Evolutionary conservation across 2,888 invertebrate species (phyloP), one percentile per base, ranked within the genome.

Genomic region (Acholoe squamosa): DNA sequence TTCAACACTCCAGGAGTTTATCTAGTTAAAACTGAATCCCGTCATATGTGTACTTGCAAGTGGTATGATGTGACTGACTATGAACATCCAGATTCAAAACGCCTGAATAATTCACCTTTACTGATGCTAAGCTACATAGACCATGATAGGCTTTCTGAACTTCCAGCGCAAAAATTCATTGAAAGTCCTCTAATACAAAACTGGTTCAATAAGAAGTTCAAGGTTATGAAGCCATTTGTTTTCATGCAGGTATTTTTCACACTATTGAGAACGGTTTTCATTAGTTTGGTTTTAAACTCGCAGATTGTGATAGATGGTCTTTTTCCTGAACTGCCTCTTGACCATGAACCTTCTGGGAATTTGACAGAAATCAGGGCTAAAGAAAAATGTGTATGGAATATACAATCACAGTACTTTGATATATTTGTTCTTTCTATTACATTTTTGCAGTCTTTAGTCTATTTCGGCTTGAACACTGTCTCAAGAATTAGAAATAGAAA

Each of bases 1-100:
- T n/a, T 71, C 71, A 71, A 71, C 31, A 71, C 71, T 0, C 25
- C 14, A n/a, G 71, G 16, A 14, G 31, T 71, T 28, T 71, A 71
- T 25, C 25, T 71, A 3, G 25, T 28, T 14, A 71, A 31, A 71
- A 31, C 25, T 14, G 28, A 71, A n/a, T 7, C 28, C 25, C 71
- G 71, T 28, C 71, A 28, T n/a, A n/a, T 71, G 28, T 71, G 71
- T 7, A 14, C 71, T 7, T 71, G 31, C 28, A n/a, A 25, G 14
- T 71, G 71, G 71, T 71, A 71, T 71, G 71, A 71, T 71, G 31
- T 71, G 14, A 71, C 71, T 25, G 71, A 71, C 71, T 71, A 71
- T 28, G 71, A 25, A 28, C 71, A 71, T 28, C 71, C 71, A 14
- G 14, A 28, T 14, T 71, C 71, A 7, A 31, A 28, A 25, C 19